phyloP scores from a whole-genome alignment of 2,113 vertebrate species.

The Erpornis zantholeuca region DNA sequence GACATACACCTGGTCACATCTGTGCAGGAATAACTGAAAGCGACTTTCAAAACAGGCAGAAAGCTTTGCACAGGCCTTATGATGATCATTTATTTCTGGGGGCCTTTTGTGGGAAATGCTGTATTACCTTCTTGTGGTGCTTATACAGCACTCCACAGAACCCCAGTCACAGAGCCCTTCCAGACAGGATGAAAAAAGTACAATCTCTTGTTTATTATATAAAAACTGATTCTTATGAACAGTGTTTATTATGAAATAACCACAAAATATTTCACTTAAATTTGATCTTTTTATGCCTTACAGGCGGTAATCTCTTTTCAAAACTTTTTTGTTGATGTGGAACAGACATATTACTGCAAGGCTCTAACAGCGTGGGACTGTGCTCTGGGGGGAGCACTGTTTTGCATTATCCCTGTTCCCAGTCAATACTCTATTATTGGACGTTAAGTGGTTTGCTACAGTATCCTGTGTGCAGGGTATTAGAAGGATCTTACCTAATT shows the following conservation, averaged over 20 bases:
- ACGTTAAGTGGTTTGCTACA: conserved; percentile 72
- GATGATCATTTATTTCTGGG: not conserved
- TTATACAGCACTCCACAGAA: not conserved
- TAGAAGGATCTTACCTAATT: conserved; percentile 75
- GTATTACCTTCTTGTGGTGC: not conserved
- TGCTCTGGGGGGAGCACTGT: conserved; percentile 18
- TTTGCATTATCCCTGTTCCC: conserved; percentile 54
- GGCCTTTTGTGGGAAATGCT: not conserved
- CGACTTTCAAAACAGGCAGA: not conserved
- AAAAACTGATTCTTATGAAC: not conserved
- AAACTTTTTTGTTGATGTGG: not conserved
- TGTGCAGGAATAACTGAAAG: not conserved
- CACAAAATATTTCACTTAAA: not conserved
- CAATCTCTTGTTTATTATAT: not conserved
- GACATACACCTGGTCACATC: no score
- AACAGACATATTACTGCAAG: not conserved
- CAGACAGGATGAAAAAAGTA: not conserved
- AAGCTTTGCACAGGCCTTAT: not conserved
- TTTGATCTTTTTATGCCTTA: not conserved
- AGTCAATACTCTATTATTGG: conserved; percentile 77
- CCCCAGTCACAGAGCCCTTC: not conserved
- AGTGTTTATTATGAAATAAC: not conserved
- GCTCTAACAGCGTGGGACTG: not conserved
- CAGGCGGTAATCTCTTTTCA: not conserved
- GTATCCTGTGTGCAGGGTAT: conserved; percentile 55